A percentile compares a stretch with the other conserved stretches of the same genome.
Evolutionary conservation across 2,888 invertebrate species (phyloP).

Genomic region (Bombylius discolor): DNA sequence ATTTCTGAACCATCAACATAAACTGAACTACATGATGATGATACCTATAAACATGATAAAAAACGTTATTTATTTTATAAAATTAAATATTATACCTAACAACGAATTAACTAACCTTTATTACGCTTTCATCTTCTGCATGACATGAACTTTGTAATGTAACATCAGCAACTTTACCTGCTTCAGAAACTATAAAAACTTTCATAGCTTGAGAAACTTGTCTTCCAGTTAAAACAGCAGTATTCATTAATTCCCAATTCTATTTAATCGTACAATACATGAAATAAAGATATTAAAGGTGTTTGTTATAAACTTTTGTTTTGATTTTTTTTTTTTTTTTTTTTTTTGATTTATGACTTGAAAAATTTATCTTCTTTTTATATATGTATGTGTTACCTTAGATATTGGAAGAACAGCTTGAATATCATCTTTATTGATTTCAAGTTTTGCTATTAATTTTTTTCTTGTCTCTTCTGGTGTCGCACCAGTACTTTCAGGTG

Average conservation of each 20-base stretch:
- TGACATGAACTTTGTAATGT: conserved; percentile 89
- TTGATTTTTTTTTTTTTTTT: not conserved
- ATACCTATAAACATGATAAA: conserved; percentile 49
- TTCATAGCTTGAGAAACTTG: conserved; percentile 92
- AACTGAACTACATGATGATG: conserved; percentile 89
- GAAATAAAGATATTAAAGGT: not conserved
- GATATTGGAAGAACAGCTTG: conserved; percentile 88
- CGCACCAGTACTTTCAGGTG: conserved; percentile 22
- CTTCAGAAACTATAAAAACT: conserved; percentile 87
- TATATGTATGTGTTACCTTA: conserved; percentile 49
- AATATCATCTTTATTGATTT: conserved; percentile 86
- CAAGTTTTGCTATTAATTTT: conserved; percentile 68
- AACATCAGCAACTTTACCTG: conserved; percentile 88
- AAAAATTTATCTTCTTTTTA: not conserved
- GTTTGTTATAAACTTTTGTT: not conserved
- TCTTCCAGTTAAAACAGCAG: conserved; percentile 85
- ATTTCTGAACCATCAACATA: conserved; percentile 94
- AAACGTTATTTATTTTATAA: not conserved
- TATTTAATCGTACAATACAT: conserved; percentile 26
- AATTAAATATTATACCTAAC: not conserved
- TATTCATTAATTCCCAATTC: conserved; percentile 93
- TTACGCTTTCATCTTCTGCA: conserved; percentile 87
- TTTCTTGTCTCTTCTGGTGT: conserved; percentile 38
- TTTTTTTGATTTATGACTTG: not conserved
- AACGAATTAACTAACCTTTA: conserved; percentile 55